A percentile compares a stretch with the other conserved stretches of the same genome.
These are phyloP conservation scores for Hephaestus fuliginosus DNA, from an alignment of 2,797 vertebrate genomes.

Conservation along the genomic window DNA sequence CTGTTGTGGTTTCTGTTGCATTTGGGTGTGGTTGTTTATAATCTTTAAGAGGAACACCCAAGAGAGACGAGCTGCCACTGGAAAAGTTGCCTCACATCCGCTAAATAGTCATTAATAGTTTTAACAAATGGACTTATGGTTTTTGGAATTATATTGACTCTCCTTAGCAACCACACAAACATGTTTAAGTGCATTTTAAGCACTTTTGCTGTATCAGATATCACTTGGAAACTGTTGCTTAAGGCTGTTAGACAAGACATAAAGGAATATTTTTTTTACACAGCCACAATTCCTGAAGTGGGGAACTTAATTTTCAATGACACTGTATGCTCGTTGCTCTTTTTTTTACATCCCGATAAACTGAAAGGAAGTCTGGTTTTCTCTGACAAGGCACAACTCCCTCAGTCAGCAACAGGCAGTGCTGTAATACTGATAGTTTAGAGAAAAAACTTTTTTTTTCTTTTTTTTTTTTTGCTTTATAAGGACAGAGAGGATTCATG, in stretches of 20 bases:
- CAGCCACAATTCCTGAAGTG: constrained; percentile 6
- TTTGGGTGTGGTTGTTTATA: constrained; percentile 49
- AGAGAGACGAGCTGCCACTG: constrained; percentile 26
- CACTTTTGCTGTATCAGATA: background rate
- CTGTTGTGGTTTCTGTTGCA: constrained; percentile 38
- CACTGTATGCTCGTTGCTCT: background rate
- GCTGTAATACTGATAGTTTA: constrained; percentile 22
- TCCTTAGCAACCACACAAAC: constrained; percentile 23
- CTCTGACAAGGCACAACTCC: constrained; percentile 62
- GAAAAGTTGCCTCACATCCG: constrained; percentile 46
- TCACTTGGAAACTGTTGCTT: background rate
- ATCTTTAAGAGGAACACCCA: constrained; percentile 53
- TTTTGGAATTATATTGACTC: background rate
- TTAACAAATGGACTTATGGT: constrained; percentile 1
- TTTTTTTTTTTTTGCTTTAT: constrained; percentile 34
- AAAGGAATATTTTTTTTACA: background rate
- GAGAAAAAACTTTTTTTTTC: constrained; percentile 16
- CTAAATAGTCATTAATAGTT: constrained; percentile 38
- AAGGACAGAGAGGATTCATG: constrained; percentile 22
- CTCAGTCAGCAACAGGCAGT: constrained; percentile 32
- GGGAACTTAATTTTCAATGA: background rate
- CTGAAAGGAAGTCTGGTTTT: constrained; percentile 74
- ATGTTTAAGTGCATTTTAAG: background rate
- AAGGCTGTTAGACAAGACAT: background rate
- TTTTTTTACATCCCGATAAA: constrained; percentile 62